Base-by-base conservation (phyloP, 2,888 invertebrate genomes). In the Melikaiella ostensackeni region DNA sequence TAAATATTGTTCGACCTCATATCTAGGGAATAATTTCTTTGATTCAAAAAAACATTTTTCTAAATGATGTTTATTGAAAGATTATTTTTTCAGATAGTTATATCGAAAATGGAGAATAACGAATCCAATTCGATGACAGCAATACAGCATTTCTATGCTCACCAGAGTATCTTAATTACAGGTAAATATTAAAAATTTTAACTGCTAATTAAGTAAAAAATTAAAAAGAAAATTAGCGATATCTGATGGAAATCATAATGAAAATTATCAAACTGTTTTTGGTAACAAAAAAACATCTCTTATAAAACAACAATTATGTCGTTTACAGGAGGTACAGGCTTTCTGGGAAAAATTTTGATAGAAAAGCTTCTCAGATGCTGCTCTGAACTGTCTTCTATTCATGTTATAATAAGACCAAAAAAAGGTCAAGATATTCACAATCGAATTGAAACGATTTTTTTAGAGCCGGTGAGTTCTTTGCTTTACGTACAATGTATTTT, bases 401-500 rank as follows among this genome's bases (percentile, higher is more conserved):
- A 93, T 85, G 84, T 94, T 30, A 88, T 95, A 57, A 91, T 94
- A 27, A 90, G 95, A 70, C 88, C 92, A 46, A 95, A 94, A 87
- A 93, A 93, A 89, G 95, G 92, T 0, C 94, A 95, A 87, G 94
- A 94, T 82, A 92, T 94, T 57, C 93, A 94, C 82, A 93, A 94
- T 0, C 93, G 96, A 77, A 90, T 95, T 73, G 95, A 95, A 16
- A 94, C 94, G 82, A 92, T 96, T 21, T 95, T 96, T 82, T 94
- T 94, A 19, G 95, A 95, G 83, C 92, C 93, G 33, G 94, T 95
- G 88, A 93, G 38, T 42, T 16, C 38, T 42, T 4, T 13, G 13
- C 0, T 16, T 1, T 13, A 42, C 38, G 11, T 11, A 38, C 11
- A 38, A 38, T 1, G 11, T 38, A 33, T 38, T 38, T 38, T 38